Percentiles rank a stretch among this genome's conserved stretches.
Conservation (phyloP, 1,140 invertebrate genomes). For the Achroia grisella region DNA sequence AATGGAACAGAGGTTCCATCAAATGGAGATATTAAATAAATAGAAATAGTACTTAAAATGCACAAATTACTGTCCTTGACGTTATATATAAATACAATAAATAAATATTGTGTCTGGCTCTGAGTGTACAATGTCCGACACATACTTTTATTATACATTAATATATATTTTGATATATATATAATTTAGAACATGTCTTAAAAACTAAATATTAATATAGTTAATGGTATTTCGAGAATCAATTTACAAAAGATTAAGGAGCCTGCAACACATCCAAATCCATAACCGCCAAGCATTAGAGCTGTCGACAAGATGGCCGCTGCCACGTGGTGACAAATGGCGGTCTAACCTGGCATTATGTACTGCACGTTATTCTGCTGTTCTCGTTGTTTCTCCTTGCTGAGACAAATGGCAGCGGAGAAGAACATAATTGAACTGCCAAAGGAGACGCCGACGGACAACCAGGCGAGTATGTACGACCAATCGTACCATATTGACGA, state of each 20-base stretch:
- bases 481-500: slow-evolving; percentile 83
- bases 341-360: slow-evolving; percentile 87
- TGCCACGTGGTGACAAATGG: slow-evolving; percentile 26
- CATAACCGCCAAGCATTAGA: slow-evolving; percentile 60
- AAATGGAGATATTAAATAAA: no score
- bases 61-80: no score
- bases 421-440: slow-evolving; percentile 85
- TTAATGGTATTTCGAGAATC: background rate
- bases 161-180: background rate
- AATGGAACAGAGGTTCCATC: no score
- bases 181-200: background rate
- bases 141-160: no score
- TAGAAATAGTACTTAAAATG: no score
- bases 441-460: slow-evolving; percentile 84
- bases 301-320: slow-evolving; percentile 30
- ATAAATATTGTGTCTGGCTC: no score
- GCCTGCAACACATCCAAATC: slow-evolving; percentile 21
- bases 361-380: slow-evolving; percentile 88
- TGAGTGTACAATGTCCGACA: no score
- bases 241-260: slow-evolving; percentile 32
- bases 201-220: background rate
- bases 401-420: slow-evolving; percentile 84
- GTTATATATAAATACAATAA: no score
- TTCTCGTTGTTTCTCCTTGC: slow-evolving; percentile 79
- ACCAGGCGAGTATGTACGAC: slow-evolving; percentile 90